Evolutionary conservation across 2,797 vertebrate species (phyloP), one percentile per base, ranked within the genome.

Genomic region (Helicolenus hilgendorfi): DNA sequence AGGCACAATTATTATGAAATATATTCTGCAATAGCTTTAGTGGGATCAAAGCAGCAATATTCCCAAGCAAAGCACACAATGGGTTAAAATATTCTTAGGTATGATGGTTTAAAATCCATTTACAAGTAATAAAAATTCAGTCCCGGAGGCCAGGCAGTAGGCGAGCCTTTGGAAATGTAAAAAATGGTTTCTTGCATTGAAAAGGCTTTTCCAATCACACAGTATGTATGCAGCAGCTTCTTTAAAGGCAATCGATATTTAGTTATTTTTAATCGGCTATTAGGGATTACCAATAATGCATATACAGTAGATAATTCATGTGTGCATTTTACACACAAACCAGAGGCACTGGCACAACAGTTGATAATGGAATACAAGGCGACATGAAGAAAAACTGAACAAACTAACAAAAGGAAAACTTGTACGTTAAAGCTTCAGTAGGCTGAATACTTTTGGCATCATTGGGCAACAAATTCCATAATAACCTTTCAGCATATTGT

Each of bases 21-120:
- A 38, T 24, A 36, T 72, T 67, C 26, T 31, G 22, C 5, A 11
- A 3, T 1, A n/a, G 45, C 8, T 70, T 14, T 20, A 20, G 36
- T 67, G 11, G 3, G 3, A 26, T 75, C 7, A 62, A 56, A 81
- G 49, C 11, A 76, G 35, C 63, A 14, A 38, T 58, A 55, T 6
- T n/a, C 1, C 68, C 2, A 74, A 60, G 63, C 27, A 24, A 29
- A 71, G 29, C 24, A 49, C 31, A 63, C 4, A 62, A 27, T 26
- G 11, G 4, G 45, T 49, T 67, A 9, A 69, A 71, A 59, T 27
- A 11, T 36, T 24, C 8, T 41, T 3, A 15, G 4, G 20, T 76
- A 6, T 36, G 20, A 63, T 27, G 18, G 5, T 49, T 81, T 79
- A 59, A 24, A 72, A 38, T 20, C 26, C 3, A 81, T n/a, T 60